Conservation (phyloP, 2,797 vertebrate genomes). For the Cynodonichthys magdalenae region DNA sequence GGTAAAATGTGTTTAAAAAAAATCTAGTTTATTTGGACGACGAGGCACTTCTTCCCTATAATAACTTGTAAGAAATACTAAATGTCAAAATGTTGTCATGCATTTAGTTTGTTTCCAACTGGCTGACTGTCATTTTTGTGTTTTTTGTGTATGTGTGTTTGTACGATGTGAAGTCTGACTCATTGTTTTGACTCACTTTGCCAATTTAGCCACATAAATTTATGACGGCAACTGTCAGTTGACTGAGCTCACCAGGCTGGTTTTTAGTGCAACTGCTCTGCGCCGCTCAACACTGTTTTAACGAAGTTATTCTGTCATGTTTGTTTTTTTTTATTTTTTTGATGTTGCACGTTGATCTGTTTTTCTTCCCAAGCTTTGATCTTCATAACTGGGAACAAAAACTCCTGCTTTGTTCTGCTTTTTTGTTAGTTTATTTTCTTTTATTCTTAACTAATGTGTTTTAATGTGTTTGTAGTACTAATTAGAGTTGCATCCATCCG, state of each 20-base stretch:
- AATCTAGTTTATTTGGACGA: constrained; percentile 27
- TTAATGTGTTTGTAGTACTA: background rate
- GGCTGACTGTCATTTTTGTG: constrained; percentile 16
- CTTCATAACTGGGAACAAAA: constrained; percentile 13
- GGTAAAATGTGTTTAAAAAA: constrained; percentile 19
- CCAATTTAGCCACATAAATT: constrained; percentile 22
- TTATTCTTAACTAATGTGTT: background rate
- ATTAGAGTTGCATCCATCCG: background rate
- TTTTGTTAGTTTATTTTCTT: background rate
- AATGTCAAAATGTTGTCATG: constrained; percentile 45
- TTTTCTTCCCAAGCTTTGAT: constrained; percentile 22
- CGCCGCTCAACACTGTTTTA: constrained; percentile 38
- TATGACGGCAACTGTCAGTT: constrained; percentile 17
- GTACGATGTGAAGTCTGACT: constrained; percentile 25
- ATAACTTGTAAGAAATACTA: constrained; percentile 40
- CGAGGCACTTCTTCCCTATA: constrained; percentile 7
- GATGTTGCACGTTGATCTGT: constrained; percentile 8
- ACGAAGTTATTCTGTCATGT: constrained; percentile 16
- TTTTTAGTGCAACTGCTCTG: constrained; percentile 31
- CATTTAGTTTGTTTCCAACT: constrained; percentile 25
- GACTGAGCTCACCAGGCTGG: background rate
- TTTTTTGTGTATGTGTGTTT: too few relatives aligned
- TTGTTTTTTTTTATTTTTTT: constrained; percentile 7
- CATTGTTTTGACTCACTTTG: constrained; percentile 34
- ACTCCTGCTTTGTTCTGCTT: background rate